phyloP scores from a whole-genome alignment of 2,888 invertebrate species.

The Gibbula magus region DNA sequence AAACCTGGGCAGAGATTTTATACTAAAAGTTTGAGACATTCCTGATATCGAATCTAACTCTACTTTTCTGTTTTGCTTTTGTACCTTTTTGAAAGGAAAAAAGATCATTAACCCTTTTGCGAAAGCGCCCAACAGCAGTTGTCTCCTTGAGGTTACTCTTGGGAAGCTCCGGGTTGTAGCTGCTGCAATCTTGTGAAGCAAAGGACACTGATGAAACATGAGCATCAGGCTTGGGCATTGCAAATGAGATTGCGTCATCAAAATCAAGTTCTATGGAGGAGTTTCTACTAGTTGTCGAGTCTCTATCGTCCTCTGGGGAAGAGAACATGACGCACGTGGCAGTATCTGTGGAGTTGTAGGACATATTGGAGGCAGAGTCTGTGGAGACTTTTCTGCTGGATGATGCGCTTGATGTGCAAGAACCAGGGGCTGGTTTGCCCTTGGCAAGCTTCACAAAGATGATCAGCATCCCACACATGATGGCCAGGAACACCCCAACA shows the following conservation, averaged over 20 bases:
- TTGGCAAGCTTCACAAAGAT: constrained; percentile 26
- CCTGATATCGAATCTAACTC: constrained; percentile 32
- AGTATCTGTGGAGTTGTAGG: constrained; percentile 28
- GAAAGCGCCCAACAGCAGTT: constrained; percentile 8
- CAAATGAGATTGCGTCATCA: constrained; percentile 34
- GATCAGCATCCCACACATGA: constrained; percentile 29
- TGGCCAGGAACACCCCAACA: constrained; percentile 28
- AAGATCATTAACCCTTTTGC: constrained; percentile 25
- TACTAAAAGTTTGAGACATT: constrained; percentile 27
- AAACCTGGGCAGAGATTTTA: background rate
- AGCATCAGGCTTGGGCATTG: constrained; percentile 10
- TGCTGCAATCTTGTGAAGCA: constrained; percentile 15
- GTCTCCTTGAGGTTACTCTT: background rate
- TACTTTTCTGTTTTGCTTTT: constrained; percentile 21
- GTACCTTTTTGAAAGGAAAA: constrained; percentile 12
- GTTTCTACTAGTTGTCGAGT: constrained; percentile 2
- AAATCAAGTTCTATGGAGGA: constrained; percentile 28
- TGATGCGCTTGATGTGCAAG: background rate
- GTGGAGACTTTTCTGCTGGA: constrained; percentile 12
- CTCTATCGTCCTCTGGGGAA: background rate
- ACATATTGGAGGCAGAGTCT: constrained; percentile 23
- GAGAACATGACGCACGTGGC: constrained; percentile 17
- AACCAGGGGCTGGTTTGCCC: background rate
- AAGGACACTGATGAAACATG: constrained; percentile 33
- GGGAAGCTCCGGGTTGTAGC: constrained; percentile 8